A percentile compares a stretch with the other conserved stretches of the same genome.
Conservation (phyloP, 2,888 invertebrate species). For the Dermolepida albohirtum region DNA sequence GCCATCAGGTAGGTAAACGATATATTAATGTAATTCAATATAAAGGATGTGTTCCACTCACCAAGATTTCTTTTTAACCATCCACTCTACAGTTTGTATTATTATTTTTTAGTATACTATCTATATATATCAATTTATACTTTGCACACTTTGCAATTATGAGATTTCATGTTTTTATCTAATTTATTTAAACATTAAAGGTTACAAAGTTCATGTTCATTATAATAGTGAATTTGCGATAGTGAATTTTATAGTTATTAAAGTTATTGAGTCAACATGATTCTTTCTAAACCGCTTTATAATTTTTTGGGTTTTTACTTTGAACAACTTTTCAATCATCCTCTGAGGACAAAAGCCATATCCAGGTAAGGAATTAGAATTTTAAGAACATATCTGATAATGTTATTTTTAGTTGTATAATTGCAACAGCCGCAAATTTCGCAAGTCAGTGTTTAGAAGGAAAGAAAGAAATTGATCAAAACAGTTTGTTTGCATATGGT, state of each 20-base stretch:
- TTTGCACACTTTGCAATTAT: too few relatives aligned
- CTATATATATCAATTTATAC: too few relatives aligned
- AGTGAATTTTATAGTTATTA: neutral
- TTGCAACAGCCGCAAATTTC: slow-evolving; percentile 79
- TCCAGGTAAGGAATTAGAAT: slow-evolving; percentile 73
- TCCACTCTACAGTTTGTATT: too few relatives aligned
- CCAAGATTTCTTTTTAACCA: too few relatives aligned
- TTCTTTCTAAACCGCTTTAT: slow-evolving; percentile 79
- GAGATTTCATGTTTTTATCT: too few relatives aligned
- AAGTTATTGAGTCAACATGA: slow-evolving; percentile 66
- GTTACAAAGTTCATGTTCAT: too few relatives aligned
- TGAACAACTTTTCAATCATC: slow-evolving; percentile 79
- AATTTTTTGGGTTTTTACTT: slow-evolving; percentile 78
- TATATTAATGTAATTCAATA: too few relatives aligned
- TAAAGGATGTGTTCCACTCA: too few relatives aligned
- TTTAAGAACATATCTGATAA: slow-evolving; percentile 35
- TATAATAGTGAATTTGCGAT: too few relatives aligned
- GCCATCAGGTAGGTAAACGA: too few relatives aligned
- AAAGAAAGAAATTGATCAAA: slow-evolving; percentile 71
- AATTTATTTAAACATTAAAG: too few relatives aligned
- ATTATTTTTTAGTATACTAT: too few relatives aligned
- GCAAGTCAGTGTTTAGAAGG: slow-evolving; percentile 80
- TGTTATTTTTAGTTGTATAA: slow-evolving; percentile 72
- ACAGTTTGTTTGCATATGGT: slow-evolving; percentile 79
- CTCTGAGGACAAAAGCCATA: slow-evolving; percentile 82